Conservation (phyloP, 2,797 vertebrate genomes). For the Pseudomugil tenellus region DNA sequence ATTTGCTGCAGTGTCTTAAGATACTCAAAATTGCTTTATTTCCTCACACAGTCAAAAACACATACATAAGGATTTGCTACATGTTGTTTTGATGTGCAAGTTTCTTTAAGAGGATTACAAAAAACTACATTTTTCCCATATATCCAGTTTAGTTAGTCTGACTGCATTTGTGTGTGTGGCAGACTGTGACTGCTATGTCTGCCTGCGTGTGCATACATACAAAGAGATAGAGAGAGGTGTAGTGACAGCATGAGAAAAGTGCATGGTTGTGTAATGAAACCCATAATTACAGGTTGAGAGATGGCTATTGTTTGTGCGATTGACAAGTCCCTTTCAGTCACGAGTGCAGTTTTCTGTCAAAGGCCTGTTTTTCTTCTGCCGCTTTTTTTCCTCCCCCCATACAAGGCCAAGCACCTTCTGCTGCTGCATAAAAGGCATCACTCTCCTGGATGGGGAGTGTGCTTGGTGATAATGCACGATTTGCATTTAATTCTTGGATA, state of each 20-base stretch:
- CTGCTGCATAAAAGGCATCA: slow-evolving; percentile 63
- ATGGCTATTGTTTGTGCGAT: slow-evolving; percentile 73
- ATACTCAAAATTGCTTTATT: slow-evolving; percentile 35
- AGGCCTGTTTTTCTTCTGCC: slow-evolving; percentile 56
- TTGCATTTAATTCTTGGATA: slow-evolving; percentile 77
- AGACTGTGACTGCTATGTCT: slow-evolving; percentile 30
- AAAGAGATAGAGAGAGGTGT: slow-evolving; percentile 48
- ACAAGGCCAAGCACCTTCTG: slow-evolving; percentile 60
- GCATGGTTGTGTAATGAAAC: slow-evolving; percentile 73
- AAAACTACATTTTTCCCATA: slow-evolving; percentile 16
- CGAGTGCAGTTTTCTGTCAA: slow-evolving; percentile 72
- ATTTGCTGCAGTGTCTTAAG: slow-evolving; percentile 47
- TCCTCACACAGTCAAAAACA: slow-evolving; percentile 40
- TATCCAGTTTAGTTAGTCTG: slow-evolving; percentile 35
- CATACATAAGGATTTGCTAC: slow-evolving; percentile 44
- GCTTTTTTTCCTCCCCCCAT: slow-evolving; percentile 1
- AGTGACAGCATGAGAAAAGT: slow-evolving; percentile 62
- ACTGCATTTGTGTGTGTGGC: slow-evolving; percentile 6
- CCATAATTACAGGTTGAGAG: slow-evolving; percentile 75
- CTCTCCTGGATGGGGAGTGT: slow-evolving; percentile 66
- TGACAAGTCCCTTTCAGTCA: slow-evolving; percentile 78
- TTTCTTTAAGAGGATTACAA: slow-evolving; percentile 65
- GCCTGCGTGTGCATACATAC: slow-evolving; percentile 34
- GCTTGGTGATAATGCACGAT: slow-evolving; percentile 74
- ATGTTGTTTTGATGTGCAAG: slow-evolving; percentile 67